phyloP scores from a whole-genome alignment of 1,140 invertebrate genomes.

The Drosophila asahinai region DNA sequence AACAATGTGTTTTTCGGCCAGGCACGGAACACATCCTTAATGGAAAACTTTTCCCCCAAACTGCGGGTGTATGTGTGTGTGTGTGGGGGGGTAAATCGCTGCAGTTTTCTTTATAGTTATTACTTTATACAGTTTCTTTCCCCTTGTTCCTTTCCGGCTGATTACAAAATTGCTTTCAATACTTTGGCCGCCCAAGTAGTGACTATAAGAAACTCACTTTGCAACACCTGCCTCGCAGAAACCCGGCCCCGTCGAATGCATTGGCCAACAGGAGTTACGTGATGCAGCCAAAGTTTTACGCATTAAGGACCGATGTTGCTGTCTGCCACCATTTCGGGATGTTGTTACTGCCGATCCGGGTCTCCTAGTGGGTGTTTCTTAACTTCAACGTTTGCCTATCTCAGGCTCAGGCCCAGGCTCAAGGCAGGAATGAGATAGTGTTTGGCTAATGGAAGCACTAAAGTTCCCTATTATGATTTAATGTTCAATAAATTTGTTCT shows the following conservation, averaged over 20 bases:
- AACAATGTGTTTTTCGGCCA: conserved; percentile 50
- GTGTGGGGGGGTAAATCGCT: conserved; percentile 55
- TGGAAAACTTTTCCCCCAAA: conserved; percentile 55
- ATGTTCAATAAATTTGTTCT: not conserved
- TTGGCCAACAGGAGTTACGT: conserved; percentile 69
- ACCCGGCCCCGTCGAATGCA: conserved; percentile 51
- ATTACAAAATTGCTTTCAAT: conserved; percentile 81
- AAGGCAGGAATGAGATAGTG: not conserved
- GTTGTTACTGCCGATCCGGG: conserved; percentile 22
- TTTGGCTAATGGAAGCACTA: not conserved
- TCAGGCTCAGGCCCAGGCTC: not conserved
- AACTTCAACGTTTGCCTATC: not conserved
- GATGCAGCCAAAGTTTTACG: conserved; percentile 79
- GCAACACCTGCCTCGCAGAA: conserved; percentile 57
- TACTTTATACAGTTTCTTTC: conserved; percentile 73
- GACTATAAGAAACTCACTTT: conserved; percentile 63
- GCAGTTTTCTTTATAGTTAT: conserved; percentile 79
- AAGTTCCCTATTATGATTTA: not conserved
- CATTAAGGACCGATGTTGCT: conserved; percentile 73
- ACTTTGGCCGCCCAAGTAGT: conserved; percentile 49
- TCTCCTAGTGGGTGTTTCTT: conserved; percentile 31
- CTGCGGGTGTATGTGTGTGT: conserved; percentile 13
- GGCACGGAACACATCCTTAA: conserved; percentile 38
- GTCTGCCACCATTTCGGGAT: conserved; percentile 24
- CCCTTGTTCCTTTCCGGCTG: conserved; percentile 56